These are phyloP conservation scores for Radopholus similis DNA, from an alignment of 1,140 invertebrate species.

Conservation along the genomic window DNA sequence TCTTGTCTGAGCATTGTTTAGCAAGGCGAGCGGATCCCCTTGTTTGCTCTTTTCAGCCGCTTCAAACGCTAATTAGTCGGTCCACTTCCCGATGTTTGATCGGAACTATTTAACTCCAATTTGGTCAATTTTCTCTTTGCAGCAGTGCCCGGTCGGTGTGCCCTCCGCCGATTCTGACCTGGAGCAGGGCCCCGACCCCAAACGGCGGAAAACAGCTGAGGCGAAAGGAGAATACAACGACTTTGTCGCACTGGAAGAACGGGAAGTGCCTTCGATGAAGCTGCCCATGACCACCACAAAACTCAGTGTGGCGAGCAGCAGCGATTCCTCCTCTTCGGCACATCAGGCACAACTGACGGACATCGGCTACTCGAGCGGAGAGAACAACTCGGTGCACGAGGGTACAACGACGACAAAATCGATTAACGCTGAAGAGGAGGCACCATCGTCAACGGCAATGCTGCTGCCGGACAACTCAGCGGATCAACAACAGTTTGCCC, in stretches of 20 bases:
- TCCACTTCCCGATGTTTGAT: no score
- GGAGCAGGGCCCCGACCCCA: slow-evolving; percentile 9
- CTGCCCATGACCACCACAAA: no score
- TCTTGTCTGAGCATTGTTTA: no score
- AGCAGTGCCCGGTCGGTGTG: neutral
- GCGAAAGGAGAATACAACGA: neutral
- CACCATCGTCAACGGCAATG: neutral
- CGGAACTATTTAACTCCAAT: no score
- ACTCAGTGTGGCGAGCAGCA: no score
- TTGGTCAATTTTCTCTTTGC: neutral
- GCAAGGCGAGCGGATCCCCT: no score
- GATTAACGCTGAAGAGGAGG: neutral
- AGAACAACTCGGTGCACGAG: slow-evolving; percentile 30
- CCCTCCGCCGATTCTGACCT: slow-evolving; percentile 1
- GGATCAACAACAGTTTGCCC: neutral
- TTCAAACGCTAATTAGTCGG: no score
- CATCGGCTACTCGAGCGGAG: slow-evolving; percentile 37
- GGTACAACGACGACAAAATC: neutral
- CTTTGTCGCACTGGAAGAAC: neutral
- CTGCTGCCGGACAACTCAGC: neutral
- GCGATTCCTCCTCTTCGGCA: neutral
- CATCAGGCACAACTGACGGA: slow-evolving; percentile 23
- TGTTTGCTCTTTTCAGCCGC: no score
- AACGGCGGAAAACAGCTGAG: slow-evolving; percentile 3
- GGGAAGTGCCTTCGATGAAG: neutral